phyloP scores from a whole-genome alignment of 2,797 vertebrate genomes.

The Halcyon smyrnensis region DNA sequence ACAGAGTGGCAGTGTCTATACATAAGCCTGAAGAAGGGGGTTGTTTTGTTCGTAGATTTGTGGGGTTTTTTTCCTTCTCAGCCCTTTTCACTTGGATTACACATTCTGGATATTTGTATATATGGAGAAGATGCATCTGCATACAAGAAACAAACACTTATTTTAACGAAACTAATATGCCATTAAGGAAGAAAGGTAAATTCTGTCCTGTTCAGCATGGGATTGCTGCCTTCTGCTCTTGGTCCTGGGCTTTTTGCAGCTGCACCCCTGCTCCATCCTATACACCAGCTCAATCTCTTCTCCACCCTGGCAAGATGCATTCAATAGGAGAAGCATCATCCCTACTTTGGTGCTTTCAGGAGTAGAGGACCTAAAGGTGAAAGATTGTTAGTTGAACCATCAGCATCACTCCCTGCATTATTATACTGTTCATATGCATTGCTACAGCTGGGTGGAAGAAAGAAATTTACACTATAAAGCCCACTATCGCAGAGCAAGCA shows the following conservation, averaged over 20 bases:
- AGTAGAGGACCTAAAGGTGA: background rate
- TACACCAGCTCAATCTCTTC: background rate
- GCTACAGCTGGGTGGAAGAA: background rate
- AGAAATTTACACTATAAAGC: background rate
- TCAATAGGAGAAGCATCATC: background rate
- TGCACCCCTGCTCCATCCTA: background rate
- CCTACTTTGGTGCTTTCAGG: background rate
- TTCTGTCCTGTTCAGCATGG: background rate
- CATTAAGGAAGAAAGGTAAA: background rate
- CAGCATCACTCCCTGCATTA: background rate
- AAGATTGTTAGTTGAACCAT: background rate
- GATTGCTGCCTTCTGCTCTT: background rate
- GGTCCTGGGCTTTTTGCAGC: background rate
- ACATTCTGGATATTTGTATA: background rate
- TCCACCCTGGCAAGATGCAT: background rate
- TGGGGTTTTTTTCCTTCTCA: background rate
- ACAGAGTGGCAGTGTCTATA: background rate
- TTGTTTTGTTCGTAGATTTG: too few species aligned
- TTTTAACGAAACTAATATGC: background rate
- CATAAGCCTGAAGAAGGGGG: background rate
- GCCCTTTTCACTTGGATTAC: background rate
- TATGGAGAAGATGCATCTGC: background rate
- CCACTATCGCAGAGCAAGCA: background rate
- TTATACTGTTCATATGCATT: background rate
- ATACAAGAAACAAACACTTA: background rate